These are phyloP conservation scores for Schizopygopsis malacanthus DNA, from an alignment of 2,797 vertebrate species.

Conservation along the genomic window DNA sequence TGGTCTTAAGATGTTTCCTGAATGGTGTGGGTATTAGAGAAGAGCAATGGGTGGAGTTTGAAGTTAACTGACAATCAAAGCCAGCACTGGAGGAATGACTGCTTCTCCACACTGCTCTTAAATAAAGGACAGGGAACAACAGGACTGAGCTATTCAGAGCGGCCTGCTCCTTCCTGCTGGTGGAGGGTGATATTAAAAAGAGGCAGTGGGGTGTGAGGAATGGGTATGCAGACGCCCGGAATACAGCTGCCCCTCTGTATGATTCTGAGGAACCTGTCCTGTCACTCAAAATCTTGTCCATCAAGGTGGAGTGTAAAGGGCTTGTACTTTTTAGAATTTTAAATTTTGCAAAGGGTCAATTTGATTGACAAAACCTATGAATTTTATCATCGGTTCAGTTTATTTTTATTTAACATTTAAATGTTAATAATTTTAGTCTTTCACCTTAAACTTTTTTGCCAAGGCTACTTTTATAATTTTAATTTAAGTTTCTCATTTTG, in stretches of 20 bases:
- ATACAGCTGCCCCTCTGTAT: slow-evolving; percentile 69
- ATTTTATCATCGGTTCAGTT: too few species aligned
- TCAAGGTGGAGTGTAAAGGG: not conserved
- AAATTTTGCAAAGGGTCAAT: too few species aligned
- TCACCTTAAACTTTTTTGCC: not conserved
- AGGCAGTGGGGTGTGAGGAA: slow-evolving; percentile 73
- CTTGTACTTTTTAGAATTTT: too few species aligned
- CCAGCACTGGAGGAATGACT: slow-evolving; percentile 39
- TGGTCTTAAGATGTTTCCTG: slow-evolving; percentile 34
- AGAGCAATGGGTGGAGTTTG: slow-evolving; percentile 35
- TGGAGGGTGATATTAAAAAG: slow-evolving; percentile 65
- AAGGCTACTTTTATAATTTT: not conserved
- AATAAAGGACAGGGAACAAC: slow-evolving; percentile 41
- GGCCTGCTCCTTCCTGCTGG: slow-evolving; percentile 64
- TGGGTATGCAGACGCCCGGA: slow-evolving; percentile 53
- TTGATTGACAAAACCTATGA: too few species aligned
- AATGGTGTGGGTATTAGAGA: slow-evolving; percentile 47
- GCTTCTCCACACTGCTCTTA: slow-evolving; percentile 38
- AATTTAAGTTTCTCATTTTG: too few species aligned
- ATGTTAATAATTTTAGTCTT: too few species aligned
- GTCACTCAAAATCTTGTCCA: slow-evolving; percentile 48
- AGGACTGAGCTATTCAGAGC: slow-evolving; percentile 50
- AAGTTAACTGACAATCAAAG: slow-evolving; percentile 53
- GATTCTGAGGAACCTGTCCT: slow-evolving; percentile 49
- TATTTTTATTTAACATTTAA: too few species aligned